Conservation (phyloP, 2,888 invertebrate species). For the Drosophila colorata region DNA sequence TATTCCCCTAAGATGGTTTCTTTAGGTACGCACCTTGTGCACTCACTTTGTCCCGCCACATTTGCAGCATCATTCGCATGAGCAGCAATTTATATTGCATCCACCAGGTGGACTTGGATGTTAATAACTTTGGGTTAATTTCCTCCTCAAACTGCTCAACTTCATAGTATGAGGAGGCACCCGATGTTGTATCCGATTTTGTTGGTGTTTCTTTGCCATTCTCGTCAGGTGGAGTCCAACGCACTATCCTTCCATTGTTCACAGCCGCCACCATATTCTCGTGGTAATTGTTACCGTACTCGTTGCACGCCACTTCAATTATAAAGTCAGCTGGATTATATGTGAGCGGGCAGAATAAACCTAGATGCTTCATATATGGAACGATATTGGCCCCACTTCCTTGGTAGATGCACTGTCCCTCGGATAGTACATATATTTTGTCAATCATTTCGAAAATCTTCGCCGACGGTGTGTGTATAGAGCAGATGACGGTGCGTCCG, state of each 20-base stretch:
- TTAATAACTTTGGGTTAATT: conserved; percentile 86
- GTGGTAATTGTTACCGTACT: conserved; percentile 89
- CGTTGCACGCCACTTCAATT: conserved; percentile 92
- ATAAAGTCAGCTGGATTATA: conserved; percentile 98
- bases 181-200: conserved; percentile 81
- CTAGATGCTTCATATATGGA: conserved; percentile 91
- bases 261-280: conserved; percentile 89
- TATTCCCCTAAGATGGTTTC: background rate
- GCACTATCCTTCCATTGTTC: conserved; percentile 88
- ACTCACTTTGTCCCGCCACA: conserved; percentile 90
- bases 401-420: conserved; percentile 95
- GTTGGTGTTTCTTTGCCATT: conserved; percentile 64
- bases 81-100: conserved; percentile 90
- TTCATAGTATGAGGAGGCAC: conserved; percentile 75
- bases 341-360: conserved; percentile 94
- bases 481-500: conserved; percentile 96
- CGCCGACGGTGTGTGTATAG: conserved; percentile 98
- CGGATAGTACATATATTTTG: conserved; percentile 94
- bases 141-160: conserved; percentile 83
- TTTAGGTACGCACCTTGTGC: no score
- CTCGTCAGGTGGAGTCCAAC: conserved; percentile 85
- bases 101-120: conserved; percentile 87
- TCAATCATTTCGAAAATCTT: conserved; percentile 96
- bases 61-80: conserved; percentile 90
- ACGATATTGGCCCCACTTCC: conserved; percentile 92